Evolutionary conservation across 2,113 vertebrate species (phyloP), one percentile per base, ranked within the genome.

Genomic region (Chlamydotis undulata): DNA sequence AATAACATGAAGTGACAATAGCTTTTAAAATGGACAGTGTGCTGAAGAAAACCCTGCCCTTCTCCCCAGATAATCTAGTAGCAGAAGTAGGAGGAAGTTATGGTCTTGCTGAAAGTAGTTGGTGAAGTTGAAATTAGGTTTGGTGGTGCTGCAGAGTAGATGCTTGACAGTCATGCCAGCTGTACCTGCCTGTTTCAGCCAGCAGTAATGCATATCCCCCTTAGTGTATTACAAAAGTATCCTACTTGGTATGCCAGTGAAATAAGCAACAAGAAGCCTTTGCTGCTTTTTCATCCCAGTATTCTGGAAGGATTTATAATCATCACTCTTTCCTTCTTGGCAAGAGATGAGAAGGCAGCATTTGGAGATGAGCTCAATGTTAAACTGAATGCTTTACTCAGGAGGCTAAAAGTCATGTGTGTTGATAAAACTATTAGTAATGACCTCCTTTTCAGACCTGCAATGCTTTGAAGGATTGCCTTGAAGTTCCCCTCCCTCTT

Each of bases 391-490:
- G 56, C 17, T 78, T 74, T 49, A 61, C 57, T 79, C 39, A 45
- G 65, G 61, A 93, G 61, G 53, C 65, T 87, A 75, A 93, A 94
- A 94, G 49, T 81, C 7, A 47, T 50, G 31, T 53, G 15, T 82
- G 49, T 78, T 95, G 87, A 91, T 84, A 87, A 78, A 92, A 82
- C 56, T 75, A 29, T 79, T 85, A 67, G 39, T 64, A 87, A 76
- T 90, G 31, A 79, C 37, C 63, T 90, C n/a, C 33, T 93, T 84
- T 84, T 64, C 67, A 61, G n/a, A 37, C 74, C 41, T 91, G 39
- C 68, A 84, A 55, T 49, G 26, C 50, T 82, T 70, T 79, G 65
- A 93, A 84, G 43, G 14, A 24, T 77, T 59, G 60, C 39, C 56
- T 81, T 89, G 56, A 94, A 63, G 53, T 89, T 94, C 53, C 31